Conservation (phyloP, 1,140 invertebrate genomes). For the Bombus waltoni region DNA sequence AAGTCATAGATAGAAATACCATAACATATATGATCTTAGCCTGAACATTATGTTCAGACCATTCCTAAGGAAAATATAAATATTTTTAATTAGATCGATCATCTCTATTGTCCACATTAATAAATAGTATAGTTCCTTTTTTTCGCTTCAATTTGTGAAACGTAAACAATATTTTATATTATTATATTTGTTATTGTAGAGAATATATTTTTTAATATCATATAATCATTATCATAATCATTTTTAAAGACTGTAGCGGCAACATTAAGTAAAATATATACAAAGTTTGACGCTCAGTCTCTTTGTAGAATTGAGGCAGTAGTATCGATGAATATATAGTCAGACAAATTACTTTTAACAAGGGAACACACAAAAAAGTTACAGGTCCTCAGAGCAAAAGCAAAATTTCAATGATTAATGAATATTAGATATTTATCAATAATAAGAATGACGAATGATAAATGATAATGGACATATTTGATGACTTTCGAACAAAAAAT, state of each 20-base stretch:
- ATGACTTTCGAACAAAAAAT: too few species aligned
- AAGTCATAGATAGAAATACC: conserved; percentile 57
- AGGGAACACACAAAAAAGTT: background rate
- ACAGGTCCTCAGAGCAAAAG: background rate
- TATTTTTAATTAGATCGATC: background rate
- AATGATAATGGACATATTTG: too few species aligned
- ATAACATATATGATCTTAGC: conserved; percentile 34
- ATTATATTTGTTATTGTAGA: too few species aligned
- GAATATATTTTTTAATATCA: too few species aligned
- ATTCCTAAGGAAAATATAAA: conserved; percentile 59
- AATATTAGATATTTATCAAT: too few species aligned
- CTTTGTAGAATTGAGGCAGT: background rate
- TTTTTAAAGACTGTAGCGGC: too few species aligned
- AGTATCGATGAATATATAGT: background rate
- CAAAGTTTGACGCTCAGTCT: too few species aligned
- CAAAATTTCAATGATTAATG: background rate
- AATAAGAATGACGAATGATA: too few species aligned
- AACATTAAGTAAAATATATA: too few species aligned
- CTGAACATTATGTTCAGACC: conserved; percentile 45
- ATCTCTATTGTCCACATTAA: background rate
- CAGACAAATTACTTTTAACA: background rate
- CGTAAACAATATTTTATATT: too few species aligned
- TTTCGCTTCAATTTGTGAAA: too few species aligned
- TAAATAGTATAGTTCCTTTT: background rate
- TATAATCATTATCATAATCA: too few species aligned